Base-by-base conservation (phyloP, 2,888 invertebrate species). In the Catocala nupta region DNA sequence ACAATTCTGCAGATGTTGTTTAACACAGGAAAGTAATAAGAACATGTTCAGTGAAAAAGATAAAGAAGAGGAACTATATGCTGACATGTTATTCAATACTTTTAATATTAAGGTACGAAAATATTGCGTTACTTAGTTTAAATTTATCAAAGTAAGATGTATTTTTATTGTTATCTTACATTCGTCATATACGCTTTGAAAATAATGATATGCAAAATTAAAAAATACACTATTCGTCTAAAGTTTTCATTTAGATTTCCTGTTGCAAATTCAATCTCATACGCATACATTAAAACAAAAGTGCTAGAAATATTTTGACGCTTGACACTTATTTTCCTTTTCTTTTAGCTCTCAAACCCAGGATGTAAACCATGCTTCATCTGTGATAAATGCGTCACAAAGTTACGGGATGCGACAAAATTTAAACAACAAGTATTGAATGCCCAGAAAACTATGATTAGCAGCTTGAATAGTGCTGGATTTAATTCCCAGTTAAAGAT, bases 1-100 rank as follows among this genome's bases (percentile, higher is more conserved):
- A 13, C 48, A 70, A 25, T 68, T 65, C 4, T 81, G 81, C 56
- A 55, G 66, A 47, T 81, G 77, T 61, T 81, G 81, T 59, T 72
- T 81, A 53, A 59, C 77, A 47, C 59, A 64, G 39, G 73, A 76
- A 42, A 77, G 75, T 62, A 78, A 74, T 34, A 75, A 81, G 48
- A 63, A 82, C 16, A 66, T 82, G 60, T 56, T 55, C 13, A 62
- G 66, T 25, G 66, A 67, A 5, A 63, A 55, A 50, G 63, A 62
- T 0, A 58, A 66, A 8, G 67, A 50, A 55, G 71, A 63, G 5
- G 81, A 81, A 75, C 69, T 69, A 16, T 81, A 81, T 39, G 42
- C 57, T 0, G 65, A 73, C 33, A 74, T 81, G 70, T 59, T 81
- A 43, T 39, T 58, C 6, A 55, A 73, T 34, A 68, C 66, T 53